A percentile compares a stretch with the other conserved stretches of the same genome.
phyloP scores from a whole-genome alignment of 2,797 vertebrate species.

The Antennarius maculatus region DNA sequence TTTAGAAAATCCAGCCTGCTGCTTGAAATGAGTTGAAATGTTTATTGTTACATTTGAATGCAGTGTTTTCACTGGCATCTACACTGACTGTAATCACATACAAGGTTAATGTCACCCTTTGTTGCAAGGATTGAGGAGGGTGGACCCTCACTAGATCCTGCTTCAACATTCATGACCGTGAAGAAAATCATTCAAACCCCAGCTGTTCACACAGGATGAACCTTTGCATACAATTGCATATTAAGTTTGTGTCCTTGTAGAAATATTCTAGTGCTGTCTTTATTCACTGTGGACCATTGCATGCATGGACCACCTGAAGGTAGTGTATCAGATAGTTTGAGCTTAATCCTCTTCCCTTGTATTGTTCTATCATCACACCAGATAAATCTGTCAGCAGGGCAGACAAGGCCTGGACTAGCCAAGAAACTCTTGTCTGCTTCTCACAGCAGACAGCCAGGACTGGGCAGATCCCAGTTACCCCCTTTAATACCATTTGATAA shows the following conservation, averaged over 20 bases:
- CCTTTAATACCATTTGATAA: conserved; percentile 74
- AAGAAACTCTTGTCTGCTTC: conserved; percentile 55
- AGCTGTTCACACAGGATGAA: conserved; percentile 23
- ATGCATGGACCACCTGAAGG: conserved; percentile 52
- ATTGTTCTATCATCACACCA: conserved; percentile 66
- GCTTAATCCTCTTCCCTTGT: conserved; percentile 55
- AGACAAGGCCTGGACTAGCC: conserved; percentile 48
- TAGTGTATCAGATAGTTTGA: conserved; percentile 53
- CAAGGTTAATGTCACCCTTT: conserved; percentile 46
- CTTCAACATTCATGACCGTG: conserved; percentile 24
- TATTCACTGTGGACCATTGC: conserved; percentile 30
- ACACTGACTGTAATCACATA: conserved; percentile 40
- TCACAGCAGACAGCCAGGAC: conserved; percentile 61
- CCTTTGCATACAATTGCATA: conserved; percentile 6
- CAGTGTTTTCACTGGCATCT: conserved; percentile 32
- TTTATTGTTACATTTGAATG: conserved; percentile 39
- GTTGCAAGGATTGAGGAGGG: conserved; percentile 35
- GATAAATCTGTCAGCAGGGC: conserved; percentile 75
- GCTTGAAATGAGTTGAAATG: conserved; percentile 13
- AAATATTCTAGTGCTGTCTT: conserved; percentile 18
- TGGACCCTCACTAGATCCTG: conserved; percentile 55
- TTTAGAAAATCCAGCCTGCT: conserved; percentile 1
- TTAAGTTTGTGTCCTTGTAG: conserved; percentile 8
- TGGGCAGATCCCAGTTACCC: conserved; percentile 63
- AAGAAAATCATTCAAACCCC: conserved; percentile 29